phyloP scores from a whole-genome alignment of 2,797 vertebrate species.

The Liasis olivaceus region DNA sequence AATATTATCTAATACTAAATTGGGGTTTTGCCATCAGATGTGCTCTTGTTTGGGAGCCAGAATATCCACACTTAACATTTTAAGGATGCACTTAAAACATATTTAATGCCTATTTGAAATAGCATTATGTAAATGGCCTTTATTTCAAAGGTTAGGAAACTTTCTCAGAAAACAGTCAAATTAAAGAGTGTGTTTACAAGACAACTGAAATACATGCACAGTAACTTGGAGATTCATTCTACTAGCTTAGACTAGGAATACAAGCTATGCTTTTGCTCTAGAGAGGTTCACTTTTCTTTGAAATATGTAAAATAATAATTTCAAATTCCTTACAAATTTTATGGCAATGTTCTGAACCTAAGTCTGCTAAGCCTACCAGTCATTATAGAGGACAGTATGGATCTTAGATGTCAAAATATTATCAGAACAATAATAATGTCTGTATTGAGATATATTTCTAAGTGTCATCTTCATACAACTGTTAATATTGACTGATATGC shows the following conservation, averaged over 20 bases:
- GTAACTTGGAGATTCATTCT: background rate
- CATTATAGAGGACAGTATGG: background rate
- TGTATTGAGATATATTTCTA: background rate
- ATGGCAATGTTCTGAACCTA: background rate
- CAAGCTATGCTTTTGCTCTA: background rate
- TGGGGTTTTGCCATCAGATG: background rate
- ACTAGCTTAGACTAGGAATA: background rate
- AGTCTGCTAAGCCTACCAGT: background rate
- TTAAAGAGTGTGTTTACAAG: background rate
- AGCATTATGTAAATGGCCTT: background rate
- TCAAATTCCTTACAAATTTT: background rate
- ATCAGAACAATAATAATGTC: background rate
- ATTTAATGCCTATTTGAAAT: background rate
- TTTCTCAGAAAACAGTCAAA: background rate
- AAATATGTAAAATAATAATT: background rate
- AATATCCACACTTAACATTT: background rate
- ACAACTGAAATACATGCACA: background rate
- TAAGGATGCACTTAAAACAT: background rate
- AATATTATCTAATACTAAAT: background rate
- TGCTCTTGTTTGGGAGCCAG: background rate
- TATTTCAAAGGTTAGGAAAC: background rate
- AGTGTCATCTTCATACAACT: background rate
- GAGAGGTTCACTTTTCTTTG: background rate
- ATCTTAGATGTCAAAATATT: background rate
- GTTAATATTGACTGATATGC: background rate